These are phyloP conservation scores for Alcedo quadribrachys DNA, from an alignment of 2,797 vertebrate species.

Conservation along the genomic window DNA sequence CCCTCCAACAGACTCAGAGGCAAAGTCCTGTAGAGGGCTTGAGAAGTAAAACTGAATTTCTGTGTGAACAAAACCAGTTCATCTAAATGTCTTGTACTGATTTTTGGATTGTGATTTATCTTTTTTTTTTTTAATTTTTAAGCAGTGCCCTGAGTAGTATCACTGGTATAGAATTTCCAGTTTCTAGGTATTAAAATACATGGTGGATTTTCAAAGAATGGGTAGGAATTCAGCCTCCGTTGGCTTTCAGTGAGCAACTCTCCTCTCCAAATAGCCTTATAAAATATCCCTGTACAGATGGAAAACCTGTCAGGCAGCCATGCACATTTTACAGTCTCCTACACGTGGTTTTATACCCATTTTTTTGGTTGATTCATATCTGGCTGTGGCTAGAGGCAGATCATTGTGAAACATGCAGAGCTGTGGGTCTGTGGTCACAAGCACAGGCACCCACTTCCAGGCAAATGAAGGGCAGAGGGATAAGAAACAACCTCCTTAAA, in stretches of 20 bases:
- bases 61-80: not conserved
- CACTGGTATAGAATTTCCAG: not conserved
- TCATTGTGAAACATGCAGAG: not conserved
- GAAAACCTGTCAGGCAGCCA: not conserved
- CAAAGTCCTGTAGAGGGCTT: not conserved
- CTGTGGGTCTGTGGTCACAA: not conserved
- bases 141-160: not conserved
- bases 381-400: not conserved
- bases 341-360: not conserved
- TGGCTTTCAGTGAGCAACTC: not conserved
- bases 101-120: not conserved
- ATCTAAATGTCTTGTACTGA: not conserved
- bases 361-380: not conserved
- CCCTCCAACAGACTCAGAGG: not conserved
- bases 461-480: not conserved
- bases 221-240: not conserved
- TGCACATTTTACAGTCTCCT: not conserved
- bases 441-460: not conserved
- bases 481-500: not conserved
- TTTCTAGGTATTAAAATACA: not conserved
- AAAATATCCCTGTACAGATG: not conserved
- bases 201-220: not conserved
- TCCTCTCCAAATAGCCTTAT: not conserved
- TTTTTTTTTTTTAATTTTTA: not conserved
- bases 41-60: slow-evolving; percentile 12